Evolutionary conservation across 2,797 vertebrate species (phyloP).

Genomic region (Gadopsis marmoratus): DNA sequence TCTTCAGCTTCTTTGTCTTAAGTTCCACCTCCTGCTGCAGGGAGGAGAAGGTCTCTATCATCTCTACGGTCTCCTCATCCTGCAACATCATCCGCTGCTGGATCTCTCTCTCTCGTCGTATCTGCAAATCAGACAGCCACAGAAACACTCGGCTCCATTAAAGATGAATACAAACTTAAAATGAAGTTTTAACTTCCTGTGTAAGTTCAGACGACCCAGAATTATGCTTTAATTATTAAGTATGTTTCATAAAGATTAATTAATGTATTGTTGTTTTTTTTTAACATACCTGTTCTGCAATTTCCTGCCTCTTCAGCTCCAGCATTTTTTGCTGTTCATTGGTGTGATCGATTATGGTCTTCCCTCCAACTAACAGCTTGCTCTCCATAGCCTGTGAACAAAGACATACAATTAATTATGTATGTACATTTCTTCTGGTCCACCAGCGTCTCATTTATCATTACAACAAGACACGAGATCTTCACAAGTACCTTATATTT

Average conservation of each 20-base stretch:
- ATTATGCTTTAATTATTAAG: background rate
- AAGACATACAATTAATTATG: constrained; percentile 68
- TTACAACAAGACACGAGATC: constrained; percentile 24
- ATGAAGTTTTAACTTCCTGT: background rate
- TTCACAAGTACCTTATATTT: constrained; percentile 92
- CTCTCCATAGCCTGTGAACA: constrained; percentile 93
- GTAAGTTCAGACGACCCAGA: background rate
- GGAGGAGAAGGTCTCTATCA: constrained; percentile 93
- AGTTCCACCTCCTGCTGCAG: constrained; percentile 98
- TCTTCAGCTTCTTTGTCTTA: constrained; percentile 97
- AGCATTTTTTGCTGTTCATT: constrained; percentile 97
- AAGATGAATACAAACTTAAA: background rate
- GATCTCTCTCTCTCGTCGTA: constrained; percentile 93
- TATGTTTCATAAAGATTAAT: background rate
- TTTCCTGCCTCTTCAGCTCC: constrained; percentile 94
- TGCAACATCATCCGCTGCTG: constrained; percentile 94
- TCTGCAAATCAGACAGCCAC: constrained; percentile 79
- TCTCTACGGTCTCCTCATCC: constrained; percentile 95
- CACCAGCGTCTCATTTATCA: constrained; percentile 42
- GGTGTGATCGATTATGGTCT: constrained; percentile 97
- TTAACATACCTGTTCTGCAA: constrained; percentile 90
- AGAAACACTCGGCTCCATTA: background rate
- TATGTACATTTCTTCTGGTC: constrained; percentile 62
- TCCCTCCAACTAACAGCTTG: constrained; percentile 94
- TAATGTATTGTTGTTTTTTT: background rate